These are phyloP conservation scores for Octodon degus DNA, from an alignment of 2,113 vertebrate species.

Conservation along the genomic window DNA sequence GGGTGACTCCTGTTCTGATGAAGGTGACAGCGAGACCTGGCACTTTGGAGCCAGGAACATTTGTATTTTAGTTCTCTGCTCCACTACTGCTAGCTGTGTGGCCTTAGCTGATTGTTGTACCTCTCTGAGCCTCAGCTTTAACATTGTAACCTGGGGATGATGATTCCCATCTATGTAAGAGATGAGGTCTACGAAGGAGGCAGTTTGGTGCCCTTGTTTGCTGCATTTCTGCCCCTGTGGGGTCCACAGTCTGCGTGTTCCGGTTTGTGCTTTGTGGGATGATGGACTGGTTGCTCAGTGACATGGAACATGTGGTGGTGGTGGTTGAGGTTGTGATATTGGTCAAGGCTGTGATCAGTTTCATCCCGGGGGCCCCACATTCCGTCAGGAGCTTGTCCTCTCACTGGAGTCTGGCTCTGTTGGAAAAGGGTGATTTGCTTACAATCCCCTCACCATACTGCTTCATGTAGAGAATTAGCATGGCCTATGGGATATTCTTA, in stretches of 20 bases:
- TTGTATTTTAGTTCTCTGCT: not conserved
- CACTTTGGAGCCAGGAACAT: not conserved
- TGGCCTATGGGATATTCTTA: not conserved
- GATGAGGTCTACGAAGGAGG: not conserved
- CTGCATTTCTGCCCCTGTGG: not conserved
- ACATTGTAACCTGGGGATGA: not conserved
- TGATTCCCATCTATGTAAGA: not conserved
- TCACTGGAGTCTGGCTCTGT: slow-evolving; percentile 40
- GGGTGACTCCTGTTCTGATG: not conserved
- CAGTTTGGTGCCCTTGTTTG: not conserved
- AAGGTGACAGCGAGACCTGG: not conserved
- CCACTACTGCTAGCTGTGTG: not conserved
- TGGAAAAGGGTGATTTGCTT: slow-evolving; percentile 25
- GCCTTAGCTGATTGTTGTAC: not conserved
- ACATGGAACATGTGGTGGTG: not conserved
- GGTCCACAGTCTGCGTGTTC: not conserved
- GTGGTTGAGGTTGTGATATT: not conserved
- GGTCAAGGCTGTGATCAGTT: not conserved
- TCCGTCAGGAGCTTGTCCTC: not conserved
- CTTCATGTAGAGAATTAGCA: not conserved
- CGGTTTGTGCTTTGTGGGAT: not conserved
- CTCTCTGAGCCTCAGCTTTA: not conserved
- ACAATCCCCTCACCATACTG: not conserved
- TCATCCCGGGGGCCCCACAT: not conserved
- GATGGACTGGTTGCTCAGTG: not conserved